phyloP scores from a whole-genome alignment of 2,888 invertebrate genomes.

The Sesia apiformis region DNA sequence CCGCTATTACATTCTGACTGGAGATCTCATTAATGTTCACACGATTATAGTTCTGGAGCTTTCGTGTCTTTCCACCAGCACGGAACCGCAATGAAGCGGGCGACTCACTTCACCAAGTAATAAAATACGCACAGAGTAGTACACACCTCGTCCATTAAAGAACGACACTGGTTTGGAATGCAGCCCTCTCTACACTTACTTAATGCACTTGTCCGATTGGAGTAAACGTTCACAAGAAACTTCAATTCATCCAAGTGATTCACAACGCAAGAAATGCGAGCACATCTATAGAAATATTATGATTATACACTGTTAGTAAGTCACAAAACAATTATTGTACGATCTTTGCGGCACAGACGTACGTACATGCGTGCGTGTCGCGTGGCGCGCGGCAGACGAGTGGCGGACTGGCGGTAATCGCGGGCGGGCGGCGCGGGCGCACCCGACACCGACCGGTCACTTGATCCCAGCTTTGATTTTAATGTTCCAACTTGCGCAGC shows the following conservation, averaged over 20 bases:
- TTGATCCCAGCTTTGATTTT: slow-evolving; percentile 46
- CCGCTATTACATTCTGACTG: slow-evolving; percentile 37
- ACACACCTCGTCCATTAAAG: slow-evolving; percentile 66
- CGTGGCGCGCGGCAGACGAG: slow-evolving; percentile 40
- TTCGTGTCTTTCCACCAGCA: slow-evolving; percentile 19
- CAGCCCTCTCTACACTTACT: slow-evolving; percentile 60
- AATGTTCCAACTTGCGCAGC: slow-evolving; percentile 22
- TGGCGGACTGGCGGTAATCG: slow-evolving; percentile 31
- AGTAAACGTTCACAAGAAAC: slow-evolving; percentile 31
- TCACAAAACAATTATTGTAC: slow-evolving; percentile 8
- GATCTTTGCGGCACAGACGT: slow-evolving; percentile 12
- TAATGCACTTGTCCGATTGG: slow-evolving; percentile 48
- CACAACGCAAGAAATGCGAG: slow-evolving; percentile 15
- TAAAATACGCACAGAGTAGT: slow-evolving; percentile 58
- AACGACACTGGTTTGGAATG: slow-evolving; percentile 72
- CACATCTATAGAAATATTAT: too few relatives aligned
- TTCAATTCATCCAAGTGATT: slow-evolving; percentile 20
- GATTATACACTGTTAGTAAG: too few relatives aligned
- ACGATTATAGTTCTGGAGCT: slow-evolving; percentile 21
- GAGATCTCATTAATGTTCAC: slow-evolving; percentile 14
- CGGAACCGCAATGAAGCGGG: slow-evolving; percentile 18
- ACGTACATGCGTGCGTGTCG: slow-evolving; percentile 26
- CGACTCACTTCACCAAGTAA: slow-evolving; percentile 42
- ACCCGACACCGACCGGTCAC: slow-evolving; percentile 20
- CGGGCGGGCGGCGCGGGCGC: slow-evolving; percentile 18